phyloP scores from a whole-genome alignment of 2,888 invertebrate species.

The Philereme vetulata region DNA sequence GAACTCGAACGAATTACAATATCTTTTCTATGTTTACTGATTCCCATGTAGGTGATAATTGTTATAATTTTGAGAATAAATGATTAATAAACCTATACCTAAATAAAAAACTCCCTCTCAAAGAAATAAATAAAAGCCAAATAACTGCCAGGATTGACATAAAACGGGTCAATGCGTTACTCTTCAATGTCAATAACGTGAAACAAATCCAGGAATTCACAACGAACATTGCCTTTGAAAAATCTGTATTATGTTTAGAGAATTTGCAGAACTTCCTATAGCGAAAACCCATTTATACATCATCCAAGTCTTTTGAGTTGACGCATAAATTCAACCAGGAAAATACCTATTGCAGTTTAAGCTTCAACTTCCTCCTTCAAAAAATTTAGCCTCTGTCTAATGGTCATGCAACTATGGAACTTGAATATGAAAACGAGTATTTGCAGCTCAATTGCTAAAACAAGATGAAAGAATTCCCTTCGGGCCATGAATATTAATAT shows the following conservation, averaged over 20 bases:
- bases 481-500: not conserved
- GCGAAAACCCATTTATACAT: not conserved
- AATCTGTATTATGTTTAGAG: not conserved
- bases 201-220: constrained; percentile 3
- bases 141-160: not conserved
- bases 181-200: constrained; percentile 1
- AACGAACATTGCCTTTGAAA: not conserved
- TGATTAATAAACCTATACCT: no score
- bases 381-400: constrained; percentile 4
- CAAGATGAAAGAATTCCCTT: not conserved
- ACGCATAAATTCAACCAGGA: not conserved
- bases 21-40: no score
- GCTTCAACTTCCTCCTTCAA: constrained; percentile 7
- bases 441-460: not conserved
- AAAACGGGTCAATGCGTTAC: constrained; percentile 1
- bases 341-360: not conserved
- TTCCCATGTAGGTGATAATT: no score
- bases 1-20: no score
- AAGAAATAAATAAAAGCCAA: constrained; percentile 5
- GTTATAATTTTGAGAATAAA: no score
- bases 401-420: not conserved
- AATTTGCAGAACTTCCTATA: not conserved
- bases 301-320: not conserved
- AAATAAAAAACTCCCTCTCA: not conserved
- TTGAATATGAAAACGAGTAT: not conserved